Percentiles rank a stretch among this genome's conserved stretches.
phyloP scores from a whole-genome alignment of 2,113 vertebrate genomes.

The Chamaetylas fuelleborni region DNA sequence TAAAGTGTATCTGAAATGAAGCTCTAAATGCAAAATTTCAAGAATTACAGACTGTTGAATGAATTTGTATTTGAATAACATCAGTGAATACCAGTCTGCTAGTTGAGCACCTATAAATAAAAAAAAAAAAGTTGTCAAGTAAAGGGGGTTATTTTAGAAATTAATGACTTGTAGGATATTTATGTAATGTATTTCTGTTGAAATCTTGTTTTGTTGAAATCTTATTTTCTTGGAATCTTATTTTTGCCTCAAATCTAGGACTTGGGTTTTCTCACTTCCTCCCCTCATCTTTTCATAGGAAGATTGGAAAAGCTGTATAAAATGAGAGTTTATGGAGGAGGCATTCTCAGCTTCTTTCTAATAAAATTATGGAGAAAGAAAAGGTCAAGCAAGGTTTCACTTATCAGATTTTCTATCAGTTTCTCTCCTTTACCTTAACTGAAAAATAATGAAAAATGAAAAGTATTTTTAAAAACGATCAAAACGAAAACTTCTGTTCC shows the following conservation, averaged over 20 bases:
- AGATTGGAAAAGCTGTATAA: constrained; percentile 5
- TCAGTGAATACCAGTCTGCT: neutral
- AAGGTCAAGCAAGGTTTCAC: constrained; percentile 24
- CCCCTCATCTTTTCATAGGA: neutral
- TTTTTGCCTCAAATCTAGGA: constrained; percentile 42
- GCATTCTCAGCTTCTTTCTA: constrained; percentile 14
- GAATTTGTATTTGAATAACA: neutral
- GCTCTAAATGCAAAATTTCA: neutral
- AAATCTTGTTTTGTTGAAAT: neutral
- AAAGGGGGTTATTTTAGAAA: neutral
- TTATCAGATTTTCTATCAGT: neutral
- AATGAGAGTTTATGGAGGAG: neutral
- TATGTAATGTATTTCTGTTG: constrained; percentile 7
- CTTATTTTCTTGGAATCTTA: neutral
- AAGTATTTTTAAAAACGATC: neutral
- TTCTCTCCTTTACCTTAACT: neutral
- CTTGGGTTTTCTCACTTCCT: constrained; percentile 42
- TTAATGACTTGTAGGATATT: neutral
- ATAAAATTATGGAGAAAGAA: constrained; percentile 6
- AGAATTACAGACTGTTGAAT: neutral
- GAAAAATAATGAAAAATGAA: neutral
- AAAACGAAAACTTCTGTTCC: neutral
- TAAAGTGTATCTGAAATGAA: neutral
- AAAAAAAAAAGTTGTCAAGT: neutral
- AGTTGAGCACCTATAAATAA: neutral